phyloP scores from a whole-genome alignment of 2,888 invertebrate genomes.

The Shargacucullia verbasci region DNA sequence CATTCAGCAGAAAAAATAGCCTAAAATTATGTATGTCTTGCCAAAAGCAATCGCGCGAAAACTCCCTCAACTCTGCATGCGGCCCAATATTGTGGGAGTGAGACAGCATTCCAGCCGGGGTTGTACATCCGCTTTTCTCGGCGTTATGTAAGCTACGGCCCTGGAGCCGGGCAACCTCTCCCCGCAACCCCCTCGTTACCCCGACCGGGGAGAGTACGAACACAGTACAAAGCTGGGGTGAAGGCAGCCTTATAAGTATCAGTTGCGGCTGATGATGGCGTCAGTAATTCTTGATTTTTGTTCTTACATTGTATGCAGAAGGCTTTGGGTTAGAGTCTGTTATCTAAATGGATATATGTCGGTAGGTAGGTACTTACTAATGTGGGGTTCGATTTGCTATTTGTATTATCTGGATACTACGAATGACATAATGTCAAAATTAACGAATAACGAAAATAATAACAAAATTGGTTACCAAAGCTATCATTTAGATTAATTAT shows the following conservation, averaged over 20 bases:
- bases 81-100: conserved; percentile 73
- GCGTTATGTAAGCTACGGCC: conserved; percentile 87
- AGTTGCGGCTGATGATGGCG: conserved; percentile 46
- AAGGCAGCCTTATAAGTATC: conserved; percentile 51
- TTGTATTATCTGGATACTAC: too few species aligned
- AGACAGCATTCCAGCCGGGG: conserved; percentile 72
- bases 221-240: conserved; percentile 41
- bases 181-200: conserved; percentile 47
- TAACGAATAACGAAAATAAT: too few species aligned
- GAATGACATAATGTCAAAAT: too few species aligned
- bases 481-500: too few species aligned
- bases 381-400: too few species aligned
- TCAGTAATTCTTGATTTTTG: conserved; percentile 51
- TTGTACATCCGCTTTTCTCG: conserved; percentile 85
- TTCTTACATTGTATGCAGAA: too few species aligned
- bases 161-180: conserved; percentile 80
- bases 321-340: conserved; percentile 22
- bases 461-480: too few species aligned
- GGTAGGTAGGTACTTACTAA: too few species aligned
- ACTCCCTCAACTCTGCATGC: conserved; percentile 48
- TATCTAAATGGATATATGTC: too few species aligned
- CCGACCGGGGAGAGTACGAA: conserved; percentile 47
- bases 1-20: too few species aligned
- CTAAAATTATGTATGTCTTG: neutral
- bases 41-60: conserved; percentile 58